Evolutionary conservation across 2,113 vertebrate genomes (phyloP).

Genomic region (Melanostigma gelatinosum): DNA sequence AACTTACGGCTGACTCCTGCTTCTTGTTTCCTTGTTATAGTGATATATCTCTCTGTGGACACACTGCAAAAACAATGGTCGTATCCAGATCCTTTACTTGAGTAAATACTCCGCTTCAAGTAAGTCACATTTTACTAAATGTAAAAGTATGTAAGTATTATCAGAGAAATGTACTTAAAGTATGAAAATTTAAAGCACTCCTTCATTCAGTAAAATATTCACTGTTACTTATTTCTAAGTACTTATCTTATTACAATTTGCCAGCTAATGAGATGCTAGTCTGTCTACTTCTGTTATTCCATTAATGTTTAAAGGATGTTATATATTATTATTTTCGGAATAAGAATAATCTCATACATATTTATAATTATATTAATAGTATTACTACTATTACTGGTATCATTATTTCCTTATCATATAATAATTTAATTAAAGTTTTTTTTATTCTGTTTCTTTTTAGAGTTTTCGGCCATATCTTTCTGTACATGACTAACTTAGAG

Average conservation of each 20-base stretch:
- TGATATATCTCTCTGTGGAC: slow-evolving; percentile 19
- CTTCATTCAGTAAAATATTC: no score
- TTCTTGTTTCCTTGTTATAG: slow-evolving; percentile 44
- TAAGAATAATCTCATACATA: no score
- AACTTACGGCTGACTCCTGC: slow-evolving; percentile 41
- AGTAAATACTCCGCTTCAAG: neutral
- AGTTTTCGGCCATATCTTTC: neutral
- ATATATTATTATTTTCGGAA: neutral
- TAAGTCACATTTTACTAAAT: no score
- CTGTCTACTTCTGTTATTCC: slow-evolving; percentile 7
- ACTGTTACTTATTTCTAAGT: neutral
- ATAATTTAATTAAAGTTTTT: neutral
- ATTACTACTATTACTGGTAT: no score
- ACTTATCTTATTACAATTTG: neutral
- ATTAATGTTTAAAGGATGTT: slow-evolving; percentile 11
- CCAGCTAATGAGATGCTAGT: slow-evolving; percentile 20
- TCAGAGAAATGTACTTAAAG: neutral
- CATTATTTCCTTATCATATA: neutral
- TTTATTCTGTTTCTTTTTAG: neutral
- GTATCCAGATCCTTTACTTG: neutral
- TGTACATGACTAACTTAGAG: neutral
- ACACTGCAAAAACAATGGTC: neutral
- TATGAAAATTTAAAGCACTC: neutral
- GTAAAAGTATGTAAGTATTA: neutral
- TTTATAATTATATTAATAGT: no score